Percentiles rank a stretch among this genome's conserved stretches.
Conservation (phyloP, 2,113 vertebrate genomes). For the Turdus rufiventris region DNA sequence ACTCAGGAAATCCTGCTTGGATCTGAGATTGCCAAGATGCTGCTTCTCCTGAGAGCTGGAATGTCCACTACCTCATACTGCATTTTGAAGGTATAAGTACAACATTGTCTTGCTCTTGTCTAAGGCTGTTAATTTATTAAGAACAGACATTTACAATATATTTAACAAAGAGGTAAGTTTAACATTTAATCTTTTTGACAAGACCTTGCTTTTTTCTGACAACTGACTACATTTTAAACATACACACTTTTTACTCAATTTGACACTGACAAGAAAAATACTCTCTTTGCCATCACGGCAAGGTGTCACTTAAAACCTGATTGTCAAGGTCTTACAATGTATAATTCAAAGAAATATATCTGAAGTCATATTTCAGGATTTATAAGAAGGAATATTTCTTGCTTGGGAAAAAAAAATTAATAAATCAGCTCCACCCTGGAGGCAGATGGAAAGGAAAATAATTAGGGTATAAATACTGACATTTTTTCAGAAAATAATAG, state of each 20-base stretch:
- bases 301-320: background rate
- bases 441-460: background rate
- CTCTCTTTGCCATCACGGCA: background rate
- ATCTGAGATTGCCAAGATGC: background rate
- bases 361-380: background rate
- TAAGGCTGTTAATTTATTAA: background rate
- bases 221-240: background rate
- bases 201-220: background rate
- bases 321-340: background rate
- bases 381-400: background rate
- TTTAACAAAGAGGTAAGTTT: background rate
- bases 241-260: background rate
- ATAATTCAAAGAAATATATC: slow-evolving; percentile 2
- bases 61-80: background rate
- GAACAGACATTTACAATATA: background rate
- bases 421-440: background rate
- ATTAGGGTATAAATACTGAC: background rate
- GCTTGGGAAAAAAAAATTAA: background rate
- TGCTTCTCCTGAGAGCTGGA: background rate
- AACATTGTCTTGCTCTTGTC: background rate
- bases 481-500: background rate
- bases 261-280: slow-evolving; percentile 27
- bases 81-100: background rate
- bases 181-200: background rate
- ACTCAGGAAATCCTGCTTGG: background rate